Conservation (phyloP, 2,888 invertebrate genomes). For the Athalia circularis region DNA sequence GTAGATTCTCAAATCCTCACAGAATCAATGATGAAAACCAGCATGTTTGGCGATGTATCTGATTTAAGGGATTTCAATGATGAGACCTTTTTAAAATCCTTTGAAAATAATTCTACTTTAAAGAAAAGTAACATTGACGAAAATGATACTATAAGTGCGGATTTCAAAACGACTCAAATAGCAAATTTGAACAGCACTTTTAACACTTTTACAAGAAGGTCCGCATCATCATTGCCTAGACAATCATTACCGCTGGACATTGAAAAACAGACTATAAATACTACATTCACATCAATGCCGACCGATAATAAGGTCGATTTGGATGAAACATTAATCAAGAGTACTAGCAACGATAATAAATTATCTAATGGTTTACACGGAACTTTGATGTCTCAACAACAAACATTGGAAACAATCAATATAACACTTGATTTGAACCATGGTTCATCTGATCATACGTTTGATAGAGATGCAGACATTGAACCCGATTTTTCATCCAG, state of each 20-base stretch:
- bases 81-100: constrained; percentile 50
- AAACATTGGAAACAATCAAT: constrained; percentile 35
- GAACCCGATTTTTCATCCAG: constrained; percentile 5
- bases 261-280: constrained; percentile 27
- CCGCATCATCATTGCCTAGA: constrained; percentile 14
- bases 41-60: constrained; percentile 59
- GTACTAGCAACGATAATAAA: background rate
- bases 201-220: constrained; percentile 24
- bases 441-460: constrained; percentile 9
- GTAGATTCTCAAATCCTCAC: constrained; percentile 65
- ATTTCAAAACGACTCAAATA: constrained; percentile 4
- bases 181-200: constrained; percentile 44
- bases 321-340: constrained; percentile 28
- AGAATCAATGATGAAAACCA: constrained; percentile 68
- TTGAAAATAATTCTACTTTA: constrained; percentile 17
- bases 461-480: constrained; percentile 7
- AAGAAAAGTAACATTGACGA: constrained; percentile 38
- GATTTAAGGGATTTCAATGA: constrained; percentile 43
- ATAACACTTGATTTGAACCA: constrained; percentile 30
- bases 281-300: constrained; percentile 26
- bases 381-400: constrained; percentile 25
- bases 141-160: constrained; percentile 48
- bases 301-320: constrained; percentile 11
- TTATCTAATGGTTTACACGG: constrained; percentile 18
- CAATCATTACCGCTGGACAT: constrained; percentile 28